A percentile compares a stretch with the other conserved stretches of the same genome.
Evolutionary conservation across 2,113 vertebrate genomes (phyloP).

Genomic region (Carollia perspicillata): DNA sequence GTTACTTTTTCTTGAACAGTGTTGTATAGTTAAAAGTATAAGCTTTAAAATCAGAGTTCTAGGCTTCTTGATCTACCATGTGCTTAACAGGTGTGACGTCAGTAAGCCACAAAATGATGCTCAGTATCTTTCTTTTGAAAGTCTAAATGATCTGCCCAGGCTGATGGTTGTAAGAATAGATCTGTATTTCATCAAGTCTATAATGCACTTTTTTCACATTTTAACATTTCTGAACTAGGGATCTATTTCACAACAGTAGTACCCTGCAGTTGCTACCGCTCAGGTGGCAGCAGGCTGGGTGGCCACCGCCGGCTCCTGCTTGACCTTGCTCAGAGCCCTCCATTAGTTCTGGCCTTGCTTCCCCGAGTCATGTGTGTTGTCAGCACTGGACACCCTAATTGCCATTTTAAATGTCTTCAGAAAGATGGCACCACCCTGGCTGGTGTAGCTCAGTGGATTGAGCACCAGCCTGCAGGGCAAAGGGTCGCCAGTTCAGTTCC

Average conservation of each 20-base stretch:
- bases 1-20: neutral
- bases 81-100: neutral
- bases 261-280: neutral
- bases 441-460: too few relatives aligned
- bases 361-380: neutral
- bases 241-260: neutral
- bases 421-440: neutral
- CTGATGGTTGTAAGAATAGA: neutral
- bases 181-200: neutral
- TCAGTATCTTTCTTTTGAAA: neutral
- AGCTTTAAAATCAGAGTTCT: neutral
- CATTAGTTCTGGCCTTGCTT: neutral
- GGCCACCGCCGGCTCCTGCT: too few relatives aligned
- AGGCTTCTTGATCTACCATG: neutral
- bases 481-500: too few relatives aligned
- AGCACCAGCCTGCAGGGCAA: too few relatives aligned
- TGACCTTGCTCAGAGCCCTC: neutral
- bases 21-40: neutral
- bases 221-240: neutral
- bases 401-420: constrained; percentile 1
- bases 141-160: neutral
- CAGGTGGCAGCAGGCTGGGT: neutral
- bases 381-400: neutral
- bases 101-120: neutral
- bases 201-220: neutral